Conservation (phyloP, 2,797 vertebrate genomes). For the Micromesistius poutassou region DNA sequence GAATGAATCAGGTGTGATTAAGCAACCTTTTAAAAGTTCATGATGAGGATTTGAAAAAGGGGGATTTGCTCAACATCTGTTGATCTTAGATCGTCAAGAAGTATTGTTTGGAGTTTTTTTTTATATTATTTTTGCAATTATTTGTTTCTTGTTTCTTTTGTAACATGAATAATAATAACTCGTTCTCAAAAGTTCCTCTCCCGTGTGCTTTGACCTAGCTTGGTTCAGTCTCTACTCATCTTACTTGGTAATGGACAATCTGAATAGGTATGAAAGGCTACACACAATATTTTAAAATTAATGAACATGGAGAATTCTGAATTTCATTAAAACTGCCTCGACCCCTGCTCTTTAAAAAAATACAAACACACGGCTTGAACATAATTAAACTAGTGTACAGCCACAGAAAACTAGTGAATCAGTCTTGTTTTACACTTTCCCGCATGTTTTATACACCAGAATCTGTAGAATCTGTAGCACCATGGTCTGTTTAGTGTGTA, state of each 20-base stretch:
- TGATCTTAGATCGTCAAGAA: not conserved
- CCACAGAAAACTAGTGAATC: not conserved
- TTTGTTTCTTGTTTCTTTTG: constrained; percentile 1
- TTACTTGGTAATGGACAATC: not conserved
- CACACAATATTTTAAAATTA: constrained; percentile 4
- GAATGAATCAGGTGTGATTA: not conserved
- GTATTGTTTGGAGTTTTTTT: not conserved
- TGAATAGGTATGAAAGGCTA: constrained; percentile 3
- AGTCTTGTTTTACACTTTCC: not conserved
- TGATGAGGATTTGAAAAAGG: not conserved
- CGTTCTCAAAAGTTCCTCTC: not conserved
- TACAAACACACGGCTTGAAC: not conserved
- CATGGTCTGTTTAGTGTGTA: not conserved
- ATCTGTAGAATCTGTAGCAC: not conserved
- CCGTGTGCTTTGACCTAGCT: not conserved
- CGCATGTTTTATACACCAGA: not conserved
- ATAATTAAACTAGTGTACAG: not conserved
- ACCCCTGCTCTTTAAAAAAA: not conserved
- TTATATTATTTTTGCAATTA: not conserved
- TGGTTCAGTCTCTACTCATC: not conserved
- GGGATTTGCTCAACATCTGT: not conserved
- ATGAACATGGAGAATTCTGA: not conserved
- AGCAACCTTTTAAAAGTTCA: constrained; percentile 5
- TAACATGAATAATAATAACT: not conserved
- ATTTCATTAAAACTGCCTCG: constrained; percentile 3